phyloP scores from a whole-genome alignment of 2,113 vertebrate genomes.

The Colossoma macropomum region DNA sequence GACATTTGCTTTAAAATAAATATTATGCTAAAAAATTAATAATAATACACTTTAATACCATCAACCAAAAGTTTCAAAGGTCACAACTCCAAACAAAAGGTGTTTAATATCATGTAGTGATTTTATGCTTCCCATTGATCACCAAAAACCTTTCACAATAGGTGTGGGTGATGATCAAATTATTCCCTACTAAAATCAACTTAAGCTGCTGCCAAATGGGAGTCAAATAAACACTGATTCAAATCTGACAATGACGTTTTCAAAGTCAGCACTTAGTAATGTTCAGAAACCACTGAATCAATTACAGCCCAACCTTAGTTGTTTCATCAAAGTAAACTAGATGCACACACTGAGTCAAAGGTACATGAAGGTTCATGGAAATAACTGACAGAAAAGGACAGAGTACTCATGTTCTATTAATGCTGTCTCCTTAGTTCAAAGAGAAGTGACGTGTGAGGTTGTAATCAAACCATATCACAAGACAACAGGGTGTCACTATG shows the following conservation, averaged over 20 bases:
- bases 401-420: background rate
- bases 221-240: background rate
- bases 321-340: background rate
- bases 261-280: background rate
- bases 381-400: background rate
- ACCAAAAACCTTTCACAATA: background rate
- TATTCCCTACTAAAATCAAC: background rate
- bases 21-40: background rate
- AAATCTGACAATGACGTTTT: background rate
- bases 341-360: background rate
- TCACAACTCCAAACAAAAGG: background rate
- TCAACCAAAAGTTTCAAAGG: background rate
- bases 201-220: background rate
- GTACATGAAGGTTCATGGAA: background rate
- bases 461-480: slow-evolving; percentile 2
- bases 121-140: background rate
- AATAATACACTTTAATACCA: background rate
- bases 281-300: background rate
- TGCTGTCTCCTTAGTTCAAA: background rate
- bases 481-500: slow-evolving; percentile 54
- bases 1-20: background rate
- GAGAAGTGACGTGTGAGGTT: background rate
- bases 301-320: background rate
- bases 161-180: background rate
- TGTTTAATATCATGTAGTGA: background rate